Evolutionary conservation across 2,797 vertebrate genomes (phyloP).

Genomic region (Euthynnus affinis): DNA sequence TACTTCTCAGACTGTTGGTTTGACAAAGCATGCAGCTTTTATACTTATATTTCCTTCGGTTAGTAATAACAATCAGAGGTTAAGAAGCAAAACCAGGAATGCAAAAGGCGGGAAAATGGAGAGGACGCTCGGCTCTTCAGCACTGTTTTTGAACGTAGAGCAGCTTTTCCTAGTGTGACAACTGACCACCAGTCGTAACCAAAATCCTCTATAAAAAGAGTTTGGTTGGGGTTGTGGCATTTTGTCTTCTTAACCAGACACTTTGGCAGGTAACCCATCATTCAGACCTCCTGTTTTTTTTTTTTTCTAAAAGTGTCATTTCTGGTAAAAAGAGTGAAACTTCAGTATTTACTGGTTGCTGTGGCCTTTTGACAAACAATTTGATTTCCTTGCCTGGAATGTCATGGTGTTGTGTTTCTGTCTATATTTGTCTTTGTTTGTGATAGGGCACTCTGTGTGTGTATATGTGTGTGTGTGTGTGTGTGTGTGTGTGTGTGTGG

Average conservation of each 20-base stretch:
- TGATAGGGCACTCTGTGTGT: slow-evolving; percentile 22
- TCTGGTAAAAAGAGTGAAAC: slow-evolving; percentile 16
- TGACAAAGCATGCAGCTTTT: too few relatives aligned
- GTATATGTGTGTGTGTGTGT: slow-evolving; percentile 17
- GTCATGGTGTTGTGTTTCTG: slow-evolving; percentile 41
- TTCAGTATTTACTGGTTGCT: background rate
- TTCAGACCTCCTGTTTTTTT: background rate
- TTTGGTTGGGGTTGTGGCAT: slow-evolving; percentile 11
- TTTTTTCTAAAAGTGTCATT: background rate
- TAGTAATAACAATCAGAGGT: too few relatives aligned
- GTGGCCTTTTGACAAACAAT: slow-evolving; percentile 31
- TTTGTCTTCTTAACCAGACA: background rate
- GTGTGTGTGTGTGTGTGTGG: slow-evolving; percentile 33
- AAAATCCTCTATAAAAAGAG: slow-evolving; percentile 13
- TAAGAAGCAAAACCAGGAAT: too few relatives aligned
- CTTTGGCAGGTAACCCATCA: slow-evolving; percentile 18
- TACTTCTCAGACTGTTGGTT: too few relatives aligned
- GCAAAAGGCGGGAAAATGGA: too few relatives aligned
- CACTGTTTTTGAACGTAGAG: background rate
- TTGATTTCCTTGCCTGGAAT: slow-evolving; percentile 44
- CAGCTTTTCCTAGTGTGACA: slow-evolving; percentile 1
- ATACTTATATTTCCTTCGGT: too few relatives aligned
- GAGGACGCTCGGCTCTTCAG: background rate
- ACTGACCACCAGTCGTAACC: slow-evolving; percentile 1
- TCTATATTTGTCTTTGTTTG: slow-evolving; percentile 63